Evolutionary conservation across 2,113 vertebrate genomes (phyloP), one percentile per base, ranked within the genome.

Genomic region (Sturnira hondurensis): DNA sequence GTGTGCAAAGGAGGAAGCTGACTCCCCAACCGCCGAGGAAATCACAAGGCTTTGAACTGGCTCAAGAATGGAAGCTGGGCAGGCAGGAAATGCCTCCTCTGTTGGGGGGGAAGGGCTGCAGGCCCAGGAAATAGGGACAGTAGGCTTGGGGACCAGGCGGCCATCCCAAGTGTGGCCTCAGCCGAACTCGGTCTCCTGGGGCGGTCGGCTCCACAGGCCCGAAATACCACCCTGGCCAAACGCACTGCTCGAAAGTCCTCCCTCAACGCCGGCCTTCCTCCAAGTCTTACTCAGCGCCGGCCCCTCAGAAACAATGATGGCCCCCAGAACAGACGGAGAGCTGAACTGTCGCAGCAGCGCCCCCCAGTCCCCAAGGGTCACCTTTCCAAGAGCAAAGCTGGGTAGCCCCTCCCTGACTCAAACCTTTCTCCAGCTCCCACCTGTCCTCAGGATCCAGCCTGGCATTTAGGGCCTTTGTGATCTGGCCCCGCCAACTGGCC

Each of bases 1-100:
- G 91, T 91, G 63, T 82, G 84, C 41, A 26, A 71, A 93, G 95
- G 76, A 87, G 73, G 93, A 94, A 76, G 97, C 94, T 61, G 97
- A 95, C 71, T 91, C 4, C 5, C 86, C 86, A 36, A 33, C n/a
- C 12, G 6, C 78, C 86, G 2, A 71, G 96, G 90, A 91, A 65
- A 87, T 92, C 0, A 96, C 90, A 84, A 67, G 86, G 73, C 76
- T 89, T 43, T 3, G 50, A 77, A 36, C 43, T 24, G 41, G 41
- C 5, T 58, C 20, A 58, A 22, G 78, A 45, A 56, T 0, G 47
- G 86, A 45, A 47, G 94, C 9, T 11, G 9, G 47, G 58, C 67
- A 6, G 38, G 47, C 5, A 1, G 33, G 89, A 41, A 86, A 93
- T 67, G 17, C 1, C 80, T 26, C 1, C 4, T 50, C 71, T 0